Evolutionary conservation across 2,888 invertebrate species (phyloP).

Genomic region (Melanchra persicariae): DNA sequence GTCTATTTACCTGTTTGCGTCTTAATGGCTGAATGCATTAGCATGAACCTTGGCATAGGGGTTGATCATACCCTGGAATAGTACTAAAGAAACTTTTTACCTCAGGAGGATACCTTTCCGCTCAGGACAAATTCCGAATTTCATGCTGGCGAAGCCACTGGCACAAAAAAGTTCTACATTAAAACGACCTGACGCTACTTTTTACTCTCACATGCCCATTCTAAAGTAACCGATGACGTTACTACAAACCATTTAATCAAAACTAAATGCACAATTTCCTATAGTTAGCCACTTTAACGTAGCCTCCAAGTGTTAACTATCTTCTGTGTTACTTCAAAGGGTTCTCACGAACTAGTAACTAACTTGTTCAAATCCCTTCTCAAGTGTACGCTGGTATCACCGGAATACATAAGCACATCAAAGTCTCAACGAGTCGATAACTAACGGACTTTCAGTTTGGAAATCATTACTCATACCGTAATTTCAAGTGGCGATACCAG

Average conservation of each 20-base stretch:
- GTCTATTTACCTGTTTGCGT: no score
- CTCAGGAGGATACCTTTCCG: no score
- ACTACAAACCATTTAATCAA: slow-evolving; percentile 4
- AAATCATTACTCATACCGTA: slow-evolving; percentile 54
- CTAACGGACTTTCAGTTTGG: slow-evolving; percentile 57
- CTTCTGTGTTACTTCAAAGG: slow-evolving; percentile 58
- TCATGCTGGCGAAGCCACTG: no score
- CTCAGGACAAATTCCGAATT: no score
- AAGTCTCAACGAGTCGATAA: slow-evolving; percentile 55
- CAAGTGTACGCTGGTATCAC: slow-evolving; percentile 51
- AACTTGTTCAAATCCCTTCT: slow-evolving; percentile 59
- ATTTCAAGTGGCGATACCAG: slow-evolving; percentile 59
- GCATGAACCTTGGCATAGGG: no score
- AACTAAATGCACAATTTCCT: slow-evolving; percentile 36
- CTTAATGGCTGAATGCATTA: no score
- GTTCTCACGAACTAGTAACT: slow-evolving; percentile 53
- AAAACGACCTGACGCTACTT: neutral
- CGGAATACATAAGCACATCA: slow-evolving; percentile 58
- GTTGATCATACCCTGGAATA: no score
- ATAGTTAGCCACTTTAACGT: slow-evolving; percentile 25
- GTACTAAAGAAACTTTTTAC: no score
- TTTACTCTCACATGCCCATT: neutral
- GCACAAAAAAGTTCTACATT: no score
- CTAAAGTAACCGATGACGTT: neutral
- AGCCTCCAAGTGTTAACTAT: slow-evolving; percentile 43